phyloP scores from a whole-genome alignment of 2,113 vertebrate species.

The Chrysochloris asiatica region DNA sequence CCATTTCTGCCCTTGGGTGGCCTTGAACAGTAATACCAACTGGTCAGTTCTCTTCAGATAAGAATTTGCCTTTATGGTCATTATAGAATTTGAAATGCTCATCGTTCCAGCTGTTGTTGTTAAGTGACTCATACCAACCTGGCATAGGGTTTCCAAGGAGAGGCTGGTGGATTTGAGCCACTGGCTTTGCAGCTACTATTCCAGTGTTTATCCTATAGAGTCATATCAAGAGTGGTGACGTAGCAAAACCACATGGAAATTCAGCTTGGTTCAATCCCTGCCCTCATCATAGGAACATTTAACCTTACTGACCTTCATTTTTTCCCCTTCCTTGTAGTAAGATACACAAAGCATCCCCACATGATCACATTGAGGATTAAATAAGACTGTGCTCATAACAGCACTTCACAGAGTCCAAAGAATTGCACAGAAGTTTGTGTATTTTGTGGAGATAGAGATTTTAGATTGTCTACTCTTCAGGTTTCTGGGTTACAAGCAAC shows the following conservation, averaged over 20 bases:
- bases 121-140: no score
- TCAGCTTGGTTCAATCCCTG: neutral
- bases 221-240: no score
- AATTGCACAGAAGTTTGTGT: neutral
- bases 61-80: neutral
- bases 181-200: no score
- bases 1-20: neutral
- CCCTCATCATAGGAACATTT: no score
- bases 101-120: fast-evolving
- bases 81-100: neutral
- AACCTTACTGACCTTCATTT: neutral
- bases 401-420: neutral
- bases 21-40: neutral
- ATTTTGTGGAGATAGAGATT: neutral
- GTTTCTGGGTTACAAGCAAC: neutral
- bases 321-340: neutral
- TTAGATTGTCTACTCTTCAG: neutral
- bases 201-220: no score
- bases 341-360: neutral
- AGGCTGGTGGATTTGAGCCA: no score
- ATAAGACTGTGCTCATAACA: neutral
- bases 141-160: no score
- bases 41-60: neutral
- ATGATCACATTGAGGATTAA: neutral
- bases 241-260: neutral